Conservation (phyloP, 2,797 vertebrate genomes). For the Channa striata region DNA sequence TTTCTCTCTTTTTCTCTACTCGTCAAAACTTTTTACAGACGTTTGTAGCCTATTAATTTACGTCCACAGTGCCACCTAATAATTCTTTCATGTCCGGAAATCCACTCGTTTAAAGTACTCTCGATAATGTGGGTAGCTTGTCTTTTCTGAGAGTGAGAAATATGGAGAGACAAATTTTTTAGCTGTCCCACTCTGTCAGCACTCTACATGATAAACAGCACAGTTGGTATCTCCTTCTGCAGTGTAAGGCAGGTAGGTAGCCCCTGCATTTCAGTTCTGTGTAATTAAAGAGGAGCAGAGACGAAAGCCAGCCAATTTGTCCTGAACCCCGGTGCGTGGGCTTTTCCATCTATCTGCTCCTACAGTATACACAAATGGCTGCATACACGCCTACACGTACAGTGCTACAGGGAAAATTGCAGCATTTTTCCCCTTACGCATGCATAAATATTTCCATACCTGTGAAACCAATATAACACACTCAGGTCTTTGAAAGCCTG, state of each 20-base stretch:
- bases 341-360: slow-evolving; percentile 55
- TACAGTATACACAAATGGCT: slow-evolving; percentile 39
- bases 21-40: slow-evolving; percentile 5
- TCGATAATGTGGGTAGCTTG: slow-evolving; percentile 41
- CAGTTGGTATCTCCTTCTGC: slow-evolving; percentile 59
- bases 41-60: slow-evolving; percentile 19
- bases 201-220: slow-evolving; percentile 68
- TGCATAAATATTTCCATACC: slow-evolving; percentile 47
- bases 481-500: slow-evolving; percentile 8
- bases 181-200: slow-evolving; percentile 45
- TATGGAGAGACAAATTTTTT: slow-evolving; percentile 37
- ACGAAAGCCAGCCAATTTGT: slow-evolving; percentile 69
- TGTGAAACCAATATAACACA: slow-evolving; percentile 33
- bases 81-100: slow-evolving; percentile 21
- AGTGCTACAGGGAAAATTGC: slow-evolving; percentile 28
- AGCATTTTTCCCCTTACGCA: slow-evolving; percentile 31
- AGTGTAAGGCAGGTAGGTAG: slow-evolving; percentile 43
- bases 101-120: slow-evolving; percentile 27
- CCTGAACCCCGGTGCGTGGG: slow-evolving; percentile 50
- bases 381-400: slow-evolving; percentile 34
- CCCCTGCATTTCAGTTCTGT: slow-evolving; percentile 42
- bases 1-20: background rate
- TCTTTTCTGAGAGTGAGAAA: slow-evolving; percentile 50
- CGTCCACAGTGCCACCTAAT: slow-evolving; percentile 24
- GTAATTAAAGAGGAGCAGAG: slow-evolving; percentile 70